These are phyloP conservation scores for Carlito syrichta DNA, from an alignment of 2,113 vertebrate genomes.

Conservation along the genomic window DNA sequence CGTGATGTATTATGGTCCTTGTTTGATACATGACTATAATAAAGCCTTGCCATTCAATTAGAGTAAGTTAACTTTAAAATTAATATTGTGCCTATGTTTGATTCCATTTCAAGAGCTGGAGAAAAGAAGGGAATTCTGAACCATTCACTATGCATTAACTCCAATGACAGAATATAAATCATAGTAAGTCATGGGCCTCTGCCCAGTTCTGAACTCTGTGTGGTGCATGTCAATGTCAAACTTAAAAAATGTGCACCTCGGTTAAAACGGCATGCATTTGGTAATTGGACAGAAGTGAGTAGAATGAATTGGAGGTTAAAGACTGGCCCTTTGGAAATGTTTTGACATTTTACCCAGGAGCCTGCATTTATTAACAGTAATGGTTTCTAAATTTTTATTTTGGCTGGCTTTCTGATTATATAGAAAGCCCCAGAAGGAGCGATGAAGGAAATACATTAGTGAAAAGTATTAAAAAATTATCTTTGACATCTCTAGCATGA, in stretches of 20 bases:
- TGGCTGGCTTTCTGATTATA: conserved; percentile 41
- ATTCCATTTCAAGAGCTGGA: conserved; percentile 45
- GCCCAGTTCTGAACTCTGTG: conserved; percentile 51
- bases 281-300: conserved; percentile 46
- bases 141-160: conserved; percentile 57
- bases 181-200: conserved; percentile 50
- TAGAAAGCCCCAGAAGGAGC: conserved; percentile 21
- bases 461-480: conserved; percentile 46
- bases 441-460: conserved; percentile 47
- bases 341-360: conserved; percentile 55
- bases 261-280: conserved; percentile 39
- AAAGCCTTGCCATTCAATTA: conserved; percentile 55
- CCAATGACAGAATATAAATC: conserved; percentile 69
- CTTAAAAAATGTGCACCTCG: conserved; percentile 21
- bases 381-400: conserved; percentile 62
- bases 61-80: conserved; percentile 64
- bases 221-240: conserved; percentile 50
- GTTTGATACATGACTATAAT: conserved; percentile 50
- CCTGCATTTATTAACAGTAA: conserved; percentile 53
- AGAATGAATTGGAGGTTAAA: conserved; percentile 47
- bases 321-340: conserved; percentile 44
- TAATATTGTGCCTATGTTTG: conserved; percentile 54
- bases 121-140: conserved; percentile 54
- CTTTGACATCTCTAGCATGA: conserved; percentile 25
- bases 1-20: conserved; percentile 41